Evolutionary conservation across 2,797 vertebrate species (phyloP).

Genomic region (Cuculus canorus): DNA sequence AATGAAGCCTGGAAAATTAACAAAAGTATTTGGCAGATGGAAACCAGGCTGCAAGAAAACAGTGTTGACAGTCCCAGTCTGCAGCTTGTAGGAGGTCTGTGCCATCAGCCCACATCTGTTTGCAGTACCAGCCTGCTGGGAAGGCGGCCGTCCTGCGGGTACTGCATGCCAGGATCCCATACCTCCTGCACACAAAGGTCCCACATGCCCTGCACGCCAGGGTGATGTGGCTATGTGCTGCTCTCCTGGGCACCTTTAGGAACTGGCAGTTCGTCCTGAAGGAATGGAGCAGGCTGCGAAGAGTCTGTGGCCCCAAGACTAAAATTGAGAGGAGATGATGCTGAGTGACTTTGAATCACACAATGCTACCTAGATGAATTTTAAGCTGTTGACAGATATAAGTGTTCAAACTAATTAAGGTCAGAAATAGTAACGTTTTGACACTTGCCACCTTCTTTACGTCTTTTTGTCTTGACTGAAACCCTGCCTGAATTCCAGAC

Average conservation of each 20-base stretch:
- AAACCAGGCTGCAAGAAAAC: not conserved
- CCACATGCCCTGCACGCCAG: fast-evolving
- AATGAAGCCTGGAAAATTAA: not conserved
- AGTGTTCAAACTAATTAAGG: not conserved
- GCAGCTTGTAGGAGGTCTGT: not conserved
- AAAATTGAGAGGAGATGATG: not conserved
- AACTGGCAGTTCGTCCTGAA: not conserved
- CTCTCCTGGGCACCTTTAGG: not conserved
- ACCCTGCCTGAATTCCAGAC: not conserved
- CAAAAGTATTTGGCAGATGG: not conserved
- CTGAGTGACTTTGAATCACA: not conserved
- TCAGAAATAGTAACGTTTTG: not conserved
- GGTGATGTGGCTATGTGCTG: not conserved
- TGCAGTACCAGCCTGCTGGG: not conserved
- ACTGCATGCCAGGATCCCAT: fast-evolving
- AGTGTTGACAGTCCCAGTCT: not conserved
- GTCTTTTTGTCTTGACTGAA: not conserved
- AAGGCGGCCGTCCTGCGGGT: not conserved
- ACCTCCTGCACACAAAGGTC: not conserved
- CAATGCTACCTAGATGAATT: not conserved
- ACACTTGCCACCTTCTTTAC: not conserved
- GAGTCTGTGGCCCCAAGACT: not conserved
- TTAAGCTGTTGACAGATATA: not conserved
- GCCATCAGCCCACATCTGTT: not conserved
- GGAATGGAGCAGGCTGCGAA: not conserved